phyloP scores from a whole-genome alignment of 2,113 vertebrate genomes.

The Pollimyrus isidori region DNA sequence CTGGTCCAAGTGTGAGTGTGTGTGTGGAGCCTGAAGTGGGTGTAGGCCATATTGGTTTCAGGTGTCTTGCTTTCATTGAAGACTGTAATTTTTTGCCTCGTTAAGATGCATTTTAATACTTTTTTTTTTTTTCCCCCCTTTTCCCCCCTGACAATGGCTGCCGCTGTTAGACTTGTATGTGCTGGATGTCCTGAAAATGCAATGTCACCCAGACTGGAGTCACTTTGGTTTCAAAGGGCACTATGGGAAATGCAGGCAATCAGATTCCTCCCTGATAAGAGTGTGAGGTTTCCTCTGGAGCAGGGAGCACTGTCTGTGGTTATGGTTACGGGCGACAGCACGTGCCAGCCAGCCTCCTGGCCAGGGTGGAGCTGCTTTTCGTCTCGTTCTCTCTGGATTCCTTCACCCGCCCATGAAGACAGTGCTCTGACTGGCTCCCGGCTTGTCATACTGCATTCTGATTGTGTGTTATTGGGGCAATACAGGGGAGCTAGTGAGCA shows the following conservation, averaged over 20 bases:
- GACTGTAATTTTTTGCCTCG: neutral
- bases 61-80: neutral
- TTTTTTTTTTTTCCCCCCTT: neutral
- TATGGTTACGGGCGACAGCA: conserved; percentile 19
- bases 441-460: conserved; percentile 15
- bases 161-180: neutral
- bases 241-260: neutral
- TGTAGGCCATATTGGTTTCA: neutral
- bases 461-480: neutral
- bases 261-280: neutral
- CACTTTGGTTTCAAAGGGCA: conserved; percentile 1
- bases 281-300: neutral
- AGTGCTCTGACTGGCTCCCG: conserved; percentile 21
- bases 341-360: conserved; percentile 27
- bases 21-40: neutral
- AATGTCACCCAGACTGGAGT: neutral
- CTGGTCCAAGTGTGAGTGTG: neutral
- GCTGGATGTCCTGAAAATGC: neutral
- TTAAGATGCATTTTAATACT: neutral
- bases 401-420: conserved; percentile 21
- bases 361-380: conserved; percentile 49
- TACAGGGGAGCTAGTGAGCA: neutral
- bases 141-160: neutral
- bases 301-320: neutral
- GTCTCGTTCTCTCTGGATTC: conserved; percentile 36